Evolutionary conservation across 2,113 vertebrate species (phyloP).

Genomic region (Alexandromys fortis): DNA sequence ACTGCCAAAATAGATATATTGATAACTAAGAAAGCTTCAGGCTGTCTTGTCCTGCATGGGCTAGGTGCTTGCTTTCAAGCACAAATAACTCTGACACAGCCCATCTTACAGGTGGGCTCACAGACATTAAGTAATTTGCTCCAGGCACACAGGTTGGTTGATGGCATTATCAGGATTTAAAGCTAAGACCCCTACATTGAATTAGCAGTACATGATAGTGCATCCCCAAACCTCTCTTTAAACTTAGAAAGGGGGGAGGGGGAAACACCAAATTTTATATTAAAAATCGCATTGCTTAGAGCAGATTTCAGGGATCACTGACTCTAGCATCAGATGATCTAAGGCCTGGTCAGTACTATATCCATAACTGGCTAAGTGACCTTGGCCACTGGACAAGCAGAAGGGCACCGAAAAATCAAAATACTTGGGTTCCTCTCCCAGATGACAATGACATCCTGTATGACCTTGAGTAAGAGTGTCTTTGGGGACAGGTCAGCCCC

Average conservation of each 20-base stretch:
- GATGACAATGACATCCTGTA: not conserved
- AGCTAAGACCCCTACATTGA: not conserved
- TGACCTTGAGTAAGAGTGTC: constrained; percentile 59
- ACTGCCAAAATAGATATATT: not conserved
- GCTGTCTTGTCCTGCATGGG: not conserved
- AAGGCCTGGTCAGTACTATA: not conserved
- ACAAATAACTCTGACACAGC: not conserved
- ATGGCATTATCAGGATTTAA: not conserved
- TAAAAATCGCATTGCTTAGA: not conserved
- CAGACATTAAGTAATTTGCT: not conserved
- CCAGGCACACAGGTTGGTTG: not conserved
- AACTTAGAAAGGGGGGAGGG: not conserved
- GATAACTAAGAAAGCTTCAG: not conserved
- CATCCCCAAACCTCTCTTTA: not conserved
- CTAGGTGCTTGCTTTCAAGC: not conserved
- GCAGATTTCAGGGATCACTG: not conserved
- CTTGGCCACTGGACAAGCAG: constrained; percentile 23
- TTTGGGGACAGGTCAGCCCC: not conserved
- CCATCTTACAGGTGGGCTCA: not conserved
- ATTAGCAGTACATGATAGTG: not conserved
- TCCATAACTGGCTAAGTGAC: constrained; percentile 12
- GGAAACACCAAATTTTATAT: not conserved
- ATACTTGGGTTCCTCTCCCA: not conserved
- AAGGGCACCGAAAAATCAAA: not conserved
- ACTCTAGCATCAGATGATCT: not conserved